These are phyloP conservation scores for Spodoptera exigua DNA, from an alignment of 2,888 invertebrate species.

Conservation along the genomic window DNA sequence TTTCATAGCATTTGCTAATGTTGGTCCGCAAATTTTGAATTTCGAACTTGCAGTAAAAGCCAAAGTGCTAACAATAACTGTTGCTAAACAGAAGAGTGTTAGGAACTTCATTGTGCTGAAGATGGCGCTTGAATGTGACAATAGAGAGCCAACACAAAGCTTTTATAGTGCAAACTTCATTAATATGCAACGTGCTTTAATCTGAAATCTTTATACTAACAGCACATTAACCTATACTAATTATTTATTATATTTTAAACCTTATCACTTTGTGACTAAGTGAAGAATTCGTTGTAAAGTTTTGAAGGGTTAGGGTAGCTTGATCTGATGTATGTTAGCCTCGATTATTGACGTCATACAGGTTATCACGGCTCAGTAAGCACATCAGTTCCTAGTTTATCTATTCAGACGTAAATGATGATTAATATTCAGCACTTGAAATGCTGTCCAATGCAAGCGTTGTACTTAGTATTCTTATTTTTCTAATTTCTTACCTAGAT, in stretches of 20 bases:
- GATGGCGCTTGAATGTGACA: slow-evolving; percentile 25
- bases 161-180: slow-evolving; percentile 60
- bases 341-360: slow-evolving; percentile 50
- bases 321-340: slow-evolving; percentile 39
- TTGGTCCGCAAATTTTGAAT: slow-evolving; percentile 55
- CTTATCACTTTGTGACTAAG: too few species aligned
- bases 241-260: too few species aligned
- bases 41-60: background rate
- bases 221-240: too few species aligned
- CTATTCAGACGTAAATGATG: background rate
- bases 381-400: background rate
- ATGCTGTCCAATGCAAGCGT: too few species aligned
- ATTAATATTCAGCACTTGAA: too few species aligned
- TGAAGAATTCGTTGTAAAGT: too few species aligned
- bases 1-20: slow-evolving; percentile 44
- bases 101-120: slow-evolving; percentile 38
- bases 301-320: too few species aligned
- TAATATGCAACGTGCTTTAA: slow-evolving; percentile 54
- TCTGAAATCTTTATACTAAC: slow-evolving; percentile 17
- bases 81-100: slow-evolving; percentile 14
- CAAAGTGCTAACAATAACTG: background rate
- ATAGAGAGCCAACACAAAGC: background rate
- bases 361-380: slow-evolving; percentile 21
- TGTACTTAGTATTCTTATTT: too few species aligned
- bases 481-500: too few species aligned